Evolutionary conservation across 2,888 invertebrate species (phyloP).

Genomic region (Synergus gifuensis): DNA sequence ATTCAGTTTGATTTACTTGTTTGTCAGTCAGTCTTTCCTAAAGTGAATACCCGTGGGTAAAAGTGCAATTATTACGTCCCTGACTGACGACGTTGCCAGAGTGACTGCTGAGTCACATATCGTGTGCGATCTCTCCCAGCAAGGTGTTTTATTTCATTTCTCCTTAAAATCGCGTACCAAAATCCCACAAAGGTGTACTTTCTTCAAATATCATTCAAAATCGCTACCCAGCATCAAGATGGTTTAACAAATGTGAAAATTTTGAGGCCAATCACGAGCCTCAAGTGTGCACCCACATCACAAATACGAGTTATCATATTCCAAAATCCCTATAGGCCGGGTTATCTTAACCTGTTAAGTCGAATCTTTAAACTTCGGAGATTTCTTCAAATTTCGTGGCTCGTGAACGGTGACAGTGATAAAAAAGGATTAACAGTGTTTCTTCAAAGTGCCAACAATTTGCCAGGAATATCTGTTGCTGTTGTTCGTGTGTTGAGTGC

Average conservation of each 20-base stretch:
- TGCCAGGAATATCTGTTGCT: slow-evolving; percentile 38
- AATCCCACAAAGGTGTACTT: not conserved
- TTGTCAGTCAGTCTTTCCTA: not conserved
- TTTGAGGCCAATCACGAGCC: slow-evolving; percentile 52
- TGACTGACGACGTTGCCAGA: slow-evolving; percentile 54
- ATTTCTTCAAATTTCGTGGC: not conserved
- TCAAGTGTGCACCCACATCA: slow-evolving; percentile 44
- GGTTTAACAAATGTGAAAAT: slow-evolving; percentile 47
- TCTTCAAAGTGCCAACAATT: slow-evolving; percentile 28
- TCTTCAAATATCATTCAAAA: not conserved
- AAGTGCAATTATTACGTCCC: slow-evolving; percentile 46
- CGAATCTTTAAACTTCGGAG: slow-evolving; percentile 28
- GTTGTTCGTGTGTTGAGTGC: slow-evolving; percentile 52
- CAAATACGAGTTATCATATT: slow-evolving; percentile 31
- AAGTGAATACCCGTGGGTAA: slow-evolving; percentile 8
- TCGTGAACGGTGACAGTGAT: slow-evolving; percentile 52
- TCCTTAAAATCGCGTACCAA: slow-evolving; percentile 46
- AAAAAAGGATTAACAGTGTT: slow-evolving; percentile 44
- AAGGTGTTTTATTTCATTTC: slow-evolving; percentile 59
- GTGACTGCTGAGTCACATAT: slow-evolving; percentile 59
- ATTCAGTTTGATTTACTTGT: not conserved
- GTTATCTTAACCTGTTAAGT: slow-evolving; percentile 56
- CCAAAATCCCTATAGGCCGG: slow-evolving; percentile 42
- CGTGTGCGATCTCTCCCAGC: slow-evolving; percentile 50
- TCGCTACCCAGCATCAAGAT: slow-evolving; percentile 40